These are phyloP conservation scores for Drosophila arizonae DNA, from an alignment of 1,140 invertebrate species.

Conservation along the genomic window DNA sequence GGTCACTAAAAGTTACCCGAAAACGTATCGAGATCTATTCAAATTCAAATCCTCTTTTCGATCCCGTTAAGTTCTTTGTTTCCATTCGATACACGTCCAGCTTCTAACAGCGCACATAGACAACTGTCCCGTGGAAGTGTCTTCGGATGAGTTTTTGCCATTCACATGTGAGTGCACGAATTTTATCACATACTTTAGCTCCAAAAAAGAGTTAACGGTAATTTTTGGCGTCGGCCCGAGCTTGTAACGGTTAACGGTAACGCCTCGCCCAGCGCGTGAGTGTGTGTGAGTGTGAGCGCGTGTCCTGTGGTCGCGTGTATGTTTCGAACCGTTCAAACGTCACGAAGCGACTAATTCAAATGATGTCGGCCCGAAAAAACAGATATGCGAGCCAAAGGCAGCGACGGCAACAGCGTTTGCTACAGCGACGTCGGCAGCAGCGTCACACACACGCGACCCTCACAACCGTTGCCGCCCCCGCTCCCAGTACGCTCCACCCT, in stretches of 20 bases:
- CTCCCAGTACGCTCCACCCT: slow-evolving; percentile 23
- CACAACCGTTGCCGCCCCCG: slow-evolving; percentile 31
- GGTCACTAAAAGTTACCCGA: background rate
- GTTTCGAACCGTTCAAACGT: slow-evolving; percentile 83
- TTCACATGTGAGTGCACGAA: slow-evolving; percentile 42
- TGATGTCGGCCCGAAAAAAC: slow-evolving; percentile 78
- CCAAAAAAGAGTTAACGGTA: slow-evolving; percentile 47
- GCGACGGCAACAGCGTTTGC: slow-evolving; percentile 1
- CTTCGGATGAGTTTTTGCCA: slow-evolving; percentile 26
- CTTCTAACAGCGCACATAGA: slow-evolving; percentile 27
- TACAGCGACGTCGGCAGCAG: slow-evolving; percentile 40
- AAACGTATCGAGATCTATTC: background rate
- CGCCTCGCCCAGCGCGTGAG: slow-evolving; percentile 17
- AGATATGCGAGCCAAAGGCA: slow-evolving; percentile 57
- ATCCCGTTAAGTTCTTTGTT: slow-evolving; percentile 11
- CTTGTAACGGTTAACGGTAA: slow-evolving; percentile 42
- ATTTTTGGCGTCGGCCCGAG: slow-evolving; percentile 48
- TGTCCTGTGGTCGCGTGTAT: slow-evolving; percentile 73
- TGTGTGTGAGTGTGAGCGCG: slow-evolving; percentile 40
- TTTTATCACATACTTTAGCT: slow-evolving; percentile 48
- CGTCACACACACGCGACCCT: slow-evolving; percentile 61
- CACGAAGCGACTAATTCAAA: slow-evolving; percentile 83
- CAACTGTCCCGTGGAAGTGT: slow-evolving; percentile 31
- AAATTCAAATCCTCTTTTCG: slow-evolving; percentile 5
- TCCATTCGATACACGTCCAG: slow-evolving; percentile 34